phyloP scores from a whole-genome alignment of 2,797 vertebrate genomes.

The Pterois miles region DNA sequence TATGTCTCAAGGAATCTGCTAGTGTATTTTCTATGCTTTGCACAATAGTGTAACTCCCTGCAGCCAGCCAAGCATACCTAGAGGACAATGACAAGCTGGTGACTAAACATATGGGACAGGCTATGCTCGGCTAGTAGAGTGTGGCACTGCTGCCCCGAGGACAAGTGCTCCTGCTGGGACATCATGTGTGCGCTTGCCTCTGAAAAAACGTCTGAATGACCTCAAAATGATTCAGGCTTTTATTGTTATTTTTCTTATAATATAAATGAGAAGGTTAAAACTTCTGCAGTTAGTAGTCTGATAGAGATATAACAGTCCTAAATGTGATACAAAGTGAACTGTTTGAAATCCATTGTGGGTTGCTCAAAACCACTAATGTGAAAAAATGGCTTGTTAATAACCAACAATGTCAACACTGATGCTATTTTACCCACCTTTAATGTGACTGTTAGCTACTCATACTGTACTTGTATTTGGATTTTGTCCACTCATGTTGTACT shows the following conservation, averaged over 20 bases:
- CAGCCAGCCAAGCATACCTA: conserved; percentile 35
- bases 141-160: conserved; percentile 47
- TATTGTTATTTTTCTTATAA: neutral
- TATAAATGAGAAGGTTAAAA: conserved; percentile 7
- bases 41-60: conserved; percentile 12
- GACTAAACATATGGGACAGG: conserved; percentile 67
- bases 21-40: conserved; percentile 15
- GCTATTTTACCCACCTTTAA: too few species aligned
- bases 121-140: conserved; percentile 46
- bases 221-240: conserved; percentile 34
- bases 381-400: too few species aligned
- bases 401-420: too few species aligned
- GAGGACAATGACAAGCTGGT: conserved; percentile 56
- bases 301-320: neutral
- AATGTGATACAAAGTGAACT: neutral
- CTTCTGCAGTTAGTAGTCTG: neutral
- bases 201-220: conserved; percentile 28
- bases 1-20: neutral
- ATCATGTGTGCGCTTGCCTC: conserved; percentile 35
- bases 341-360: neutral
- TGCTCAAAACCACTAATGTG: too few species aligned
- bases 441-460: too few species aligned
- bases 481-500: too few species aligned
- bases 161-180: conserved; percentile 53
- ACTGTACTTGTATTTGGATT: too few species aligned